Base-by-base conservation (phyloP, 2,888 invertebrate species). In the Heliconius charithonia region DNA sequence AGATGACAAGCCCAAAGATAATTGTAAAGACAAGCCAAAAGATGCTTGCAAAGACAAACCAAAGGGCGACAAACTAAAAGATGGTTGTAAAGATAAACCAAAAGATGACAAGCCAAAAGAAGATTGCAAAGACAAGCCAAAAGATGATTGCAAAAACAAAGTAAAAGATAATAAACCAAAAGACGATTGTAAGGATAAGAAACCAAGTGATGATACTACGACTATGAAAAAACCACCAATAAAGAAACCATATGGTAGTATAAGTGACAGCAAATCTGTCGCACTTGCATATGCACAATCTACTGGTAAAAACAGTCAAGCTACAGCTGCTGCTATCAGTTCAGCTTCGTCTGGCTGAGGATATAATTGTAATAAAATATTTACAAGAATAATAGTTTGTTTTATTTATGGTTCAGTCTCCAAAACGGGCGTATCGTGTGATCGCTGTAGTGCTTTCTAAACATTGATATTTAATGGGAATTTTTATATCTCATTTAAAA, bases 251-350 rank as follows among this genome's bases (percentile, higher is more conserved):
- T 3, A 22, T 22, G 56, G n/a, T 3, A 25, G 10, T 13, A 25
- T 62, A 25, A 62, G 25, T 22, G 22, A 22, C 10, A 67, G 67
- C 37, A 4, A 67, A 22, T 37, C 67, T 37, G 16, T n/a, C 12
- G 67, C 67, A n/a, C 12, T 67, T 32, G 62, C 12, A 25, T 56
- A 2, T 59, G 56, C 71, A 12, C 22, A 72, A 32, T 19, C 71
- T 56, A 7, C 72, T 59, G 56, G 72, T 3, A 72, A 56, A 13
- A 32, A 56, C 6, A 59, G 56, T 32, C 2, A 72, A 72, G 59
- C 59, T 32, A 22, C 32, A 32, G 72, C 72, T 72, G n/a, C 56
- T n/a, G 72, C 59, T 13, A 3, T n/a, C 29, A 72, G 72, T 56
- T 59, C 32, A 13, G 69, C 69, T 45, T 41, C 16, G 6, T 56